Conservation (phyloP, 2,888 invertebrate species). For the Ashinkailepas kermadecensis region DNA sequence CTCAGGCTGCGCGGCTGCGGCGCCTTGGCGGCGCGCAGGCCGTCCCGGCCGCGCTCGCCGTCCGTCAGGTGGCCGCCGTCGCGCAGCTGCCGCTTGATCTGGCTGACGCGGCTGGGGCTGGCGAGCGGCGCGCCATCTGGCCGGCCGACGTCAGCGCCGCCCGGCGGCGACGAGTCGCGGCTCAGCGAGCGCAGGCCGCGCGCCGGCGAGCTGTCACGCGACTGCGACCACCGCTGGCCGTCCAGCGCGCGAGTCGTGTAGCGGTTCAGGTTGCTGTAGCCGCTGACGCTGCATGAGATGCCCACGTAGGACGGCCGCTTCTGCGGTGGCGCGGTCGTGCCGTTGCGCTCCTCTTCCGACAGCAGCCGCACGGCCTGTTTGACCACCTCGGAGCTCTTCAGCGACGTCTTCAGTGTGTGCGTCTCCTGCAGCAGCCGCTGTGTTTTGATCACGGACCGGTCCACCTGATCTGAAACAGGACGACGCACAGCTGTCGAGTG, state of each 20-base stretch:
- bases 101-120: conserved; percentile 30
- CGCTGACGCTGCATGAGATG: conserved; percentile 81
- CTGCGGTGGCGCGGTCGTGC: neutral
- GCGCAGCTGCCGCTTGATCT: conserved; percentile 31
- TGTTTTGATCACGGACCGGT: neutral
- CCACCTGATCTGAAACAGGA: neutral
- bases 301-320: conserved; percentile 69
- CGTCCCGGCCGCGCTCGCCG: conserved; percentile 30
- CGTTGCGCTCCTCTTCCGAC: neutral
- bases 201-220: conserved; percentile 39
- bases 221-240: conserved; percentile 54
- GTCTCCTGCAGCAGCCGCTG: conserved; percentile 8
- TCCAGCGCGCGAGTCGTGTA: conserved; percentile 48
- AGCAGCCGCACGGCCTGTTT: neutral
- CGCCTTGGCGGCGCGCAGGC: conserved; percentile 18
- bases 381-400: conserved; percentile 17
- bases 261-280: conserved; percentile 59
- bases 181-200: conserved; percentile 35
- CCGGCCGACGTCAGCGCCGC: conserved; percentile 27
- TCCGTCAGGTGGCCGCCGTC: conserved; percentile 25
- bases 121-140: conserved; percentile 27
- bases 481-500: neutral
- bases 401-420: conserved; percentile 1
- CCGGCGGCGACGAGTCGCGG: conserved; percentile 34
- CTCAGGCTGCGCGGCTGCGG: conserved; percentile 32